phyloP scores from a whole-genome alignment of 2,113 vertebrate species.

The Amphiprion percula region DNA sequence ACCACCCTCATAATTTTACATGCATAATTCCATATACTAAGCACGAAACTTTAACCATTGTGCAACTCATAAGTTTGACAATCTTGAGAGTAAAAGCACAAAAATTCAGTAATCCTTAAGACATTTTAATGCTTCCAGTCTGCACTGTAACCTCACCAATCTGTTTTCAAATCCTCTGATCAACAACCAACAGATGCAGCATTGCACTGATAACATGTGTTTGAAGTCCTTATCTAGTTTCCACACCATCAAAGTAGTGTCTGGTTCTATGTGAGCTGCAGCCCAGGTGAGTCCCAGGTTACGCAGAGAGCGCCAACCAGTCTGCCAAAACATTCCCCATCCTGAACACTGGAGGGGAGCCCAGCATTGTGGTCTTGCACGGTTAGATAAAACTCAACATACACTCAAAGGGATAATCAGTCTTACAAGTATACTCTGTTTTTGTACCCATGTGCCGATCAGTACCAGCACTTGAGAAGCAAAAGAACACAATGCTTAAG shows the following conservation, averaged over 20 bases:
- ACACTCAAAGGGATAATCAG: conserved; percentile 22
- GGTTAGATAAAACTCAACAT: conserved; percentile 26
- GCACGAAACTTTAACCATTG: neutral
- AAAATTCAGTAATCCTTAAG: conserved; percentile 13
- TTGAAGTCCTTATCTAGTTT: conserved; percentile 71
- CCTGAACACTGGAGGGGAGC: conserved; percentile 43
- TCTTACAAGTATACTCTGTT: neutral
- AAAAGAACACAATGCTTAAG: neutral
- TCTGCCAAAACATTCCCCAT: conserved; percentile 52
- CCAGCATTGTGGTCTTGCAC: conserved; percentile 19
- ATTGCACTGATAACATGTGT: conserved; percentile 48
- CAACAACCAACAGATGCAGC: conserved; percentile 37
- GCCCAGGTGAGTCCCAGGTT: conserved; percentile 55
- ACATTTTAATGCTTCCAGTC: conserved; percentile 16
- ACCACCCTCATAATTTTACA: too few species aligned
- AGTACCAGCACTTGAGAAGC: conserved; percentile 12
- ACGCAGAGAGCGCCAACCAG: conserved; percentile 6
- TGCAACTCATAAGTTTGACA: neutral
- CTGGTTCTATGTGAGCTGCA: conserved; percentile 37
- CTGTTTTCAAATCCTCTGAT: conserved; percentile 51
- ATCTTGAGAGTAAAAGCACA: conserved; percentile 1
- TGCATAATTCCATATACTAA: too few species aligned
- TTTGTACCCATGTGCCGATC: conserved; percentile 8
- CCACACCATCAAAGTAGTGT: conserved; percentile 49
- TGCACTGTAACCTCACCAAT: conserved; percentile 28